Evolutionary conservation across 2,797 vertebrate genomes (phyloP).

Genomic region (Bradypodion ventrale): DNA sequence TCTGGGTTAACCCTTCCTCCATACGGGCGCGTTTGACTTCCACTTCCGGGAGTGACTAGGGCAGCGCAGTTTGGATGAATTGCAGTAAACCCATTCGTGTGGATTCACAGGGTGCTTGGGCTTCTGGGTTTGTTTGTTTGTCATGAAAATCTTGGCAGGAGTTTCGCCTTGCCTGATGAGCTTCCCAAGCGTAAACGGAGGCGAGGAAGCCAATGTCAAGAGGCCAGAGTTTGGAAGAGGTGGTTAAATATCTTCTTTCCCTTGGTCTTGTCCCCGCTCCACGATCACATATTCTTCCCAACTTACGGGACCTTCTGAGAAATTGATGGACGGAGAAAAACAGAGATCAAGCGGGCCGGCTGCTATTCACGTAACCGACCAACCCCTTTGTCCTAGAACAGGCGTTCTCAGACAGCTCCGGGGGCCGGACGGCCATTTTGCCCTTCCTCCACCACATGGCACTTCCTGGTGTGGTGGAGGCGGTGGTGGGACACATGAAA

Average conservation of each 20-base stretch:
- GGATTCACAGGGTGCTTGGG: too few relatives aligned
- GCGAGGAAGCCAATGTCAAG: constrained; percentile 58
- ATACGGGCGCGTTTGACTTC: too few relatives aligned
- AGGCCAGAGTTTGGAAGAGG: constrained; percentile 59
- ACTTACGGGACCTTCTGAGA: constrained; percentile 54
- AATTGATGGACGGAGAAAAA: constrained; percentile 62
- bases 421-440: too few relatives aligned
- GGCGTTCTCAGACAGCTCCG: too few relatives aligned
- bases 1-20: too few relatives aligned
- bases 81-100: too few relatives aligned
- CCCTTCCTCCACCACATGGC: too few relatives aligned
- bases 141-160: constrained; percentile 17
- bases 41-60: too few relatives aligned
- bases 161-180: constrained; percentile 51
- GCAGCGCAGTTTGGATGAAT: too few relatives aligned
- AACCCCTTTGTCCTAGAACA: constrained; percentile 47
- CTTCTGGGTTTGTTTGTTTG: constrained; percentile 28
- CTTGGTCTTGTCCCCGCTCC: constrained; percentile 31
- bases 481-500: too few relatives aligned
- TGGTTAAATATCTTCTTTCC: constrained; percentile 63
- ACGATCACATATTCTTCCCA: neutral
- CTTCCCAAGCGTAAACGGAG: constrained; percentile 58
- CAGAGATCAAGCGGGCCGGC: constrained; percentile 58
- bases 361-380: constrained; percentile 51
- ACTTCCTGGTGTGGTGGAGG: too few relatives aligned